Percentiles rank a stretch among this genome's conserved stretches.
These are phyloP conservation scores for Epinephelus coioides DNA, from an alignment of 2,797 vertebrate species.

Conservation along the genomic window DNA sequence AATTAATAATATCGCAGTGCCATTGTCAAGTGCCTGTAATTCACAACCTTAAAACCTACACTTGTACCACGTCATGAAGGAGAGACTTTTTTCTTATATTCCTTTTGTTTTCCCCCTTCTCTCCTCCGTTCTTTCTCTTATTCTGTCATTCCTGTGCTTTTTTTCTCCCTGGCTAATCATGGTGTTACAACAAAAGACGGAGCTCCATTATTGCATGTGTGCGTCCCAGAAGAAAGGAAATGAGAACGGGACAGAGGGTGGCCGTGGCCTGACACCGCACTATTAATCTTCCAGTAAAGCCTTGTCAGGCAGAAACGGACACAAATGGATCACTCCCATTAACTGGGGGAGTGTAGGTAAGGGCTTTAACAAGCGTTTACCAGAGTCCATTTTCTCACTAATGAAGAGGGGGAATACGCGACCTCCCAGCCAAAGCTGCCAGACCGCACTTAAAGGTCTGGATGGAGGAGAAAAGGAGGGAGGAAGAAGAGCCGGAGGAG, in stretches of 20 bases:
- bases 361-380: conserved; percentile 99
- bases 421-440: conserved; percentile 95
- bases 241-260: conserved; percentile 97
- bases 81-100: conserved; percentile 56
- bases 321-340: conserved; percentile 99
- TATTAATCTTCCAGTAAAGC: conserved; percentile 99
- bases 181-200: conserved; percentile 97
- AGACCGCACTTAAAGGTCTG: conserved; percentile 94
- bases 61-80: conserved; percentile 74
- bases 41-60: conserved; percentile 79
- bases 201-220: conserved; percentile 98
- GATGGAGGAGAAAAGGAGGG: conserved; percentile 66
- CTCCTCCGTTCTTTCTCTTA: conserved; percentile 75
- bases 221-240: conserved; percentile 96
- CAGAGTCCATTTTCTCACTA: conserved; percentile 99
- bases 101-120: conserved; percentile 80
- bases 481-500: conserved; percentile 61
- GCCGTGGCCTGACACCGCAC: conserved; percentile 98
- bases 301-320: conserved; percentile 99
- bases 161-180: conserved; percentile 91
- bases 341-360: conserved; percentile 98
- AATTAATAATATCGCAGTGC: conserved; percentile 84
- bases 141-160: conserved; percentile 85
- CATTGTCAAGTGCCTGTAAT: conserved; percentile 79
- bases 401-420: conserved; percentile 99